Percentiles rank a stretch among this genome's conserved stretches.
phyloP scores from a whole-genome alignment of 2,797 vertebrate genomes.

The Sebastes melanostomus region DNA sequence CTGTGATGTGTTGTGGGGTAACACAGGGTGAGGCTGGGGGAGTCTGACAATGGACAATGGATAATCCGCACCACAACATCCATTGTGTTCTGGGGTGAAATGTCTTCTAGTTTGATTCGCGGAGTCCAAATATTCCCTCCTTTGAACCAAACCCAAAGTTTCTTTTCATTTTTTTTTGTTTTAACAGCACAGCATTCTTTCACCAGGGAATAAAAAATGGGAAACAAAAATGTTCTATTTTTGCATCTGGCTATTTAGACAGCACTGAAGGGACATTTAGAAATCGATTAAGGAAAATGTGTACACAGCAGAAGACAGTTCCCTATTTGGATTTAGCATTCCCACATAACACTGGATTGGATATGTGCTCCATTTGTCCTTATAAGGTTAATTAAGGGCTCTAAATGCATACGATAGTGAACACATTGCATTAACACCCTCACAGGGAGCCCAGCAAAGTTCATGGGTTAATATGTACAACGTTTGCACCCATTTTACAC shows the following conservation, averaged over 20 bases:
- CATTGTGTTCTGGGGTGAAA: slow-evolving; percentile 68
- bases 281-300: slow-evolving; percentile 2
- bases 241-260: slow-evolving; percentile 2
- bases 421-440: not conserved
- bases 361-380: slow-evolving; percentile 22
- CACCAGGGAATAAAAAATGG: slow-evolving; percentile 49
- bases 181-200: slow-evolving; percentile 46
- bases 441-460: slow-evolving; percentile 6
- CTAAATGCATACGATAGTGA: not conserved
- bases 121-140: slow-evolving; percentile 61
- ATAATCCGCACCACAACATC: slow-evolving; percentile 64
- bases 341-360: slow-evolving; percentile 12
- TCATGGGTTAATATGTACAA: slow-evolving; percentile 29
- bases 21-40: slow-evolving; percentile 61
- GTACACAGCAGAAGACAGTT: not conserved
- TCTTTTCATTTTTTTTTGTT: not conserved
- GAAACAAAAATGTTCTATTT: slow-evolving; percentile 52
- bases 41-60: slow-evolving; percentile 77
- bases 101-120: slow-evolving; percentile 55
- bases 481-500: slow-evolving; percentile 11
- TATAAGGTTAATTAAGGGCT: slow-evolving; percentile 49
- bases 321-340: slow-evolving; percentile 27
- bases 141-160: slow-evolving; percentile 50
- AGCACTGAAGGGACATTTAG: slow-evolving; percentile 12
- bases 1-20: slow-evolving; percentile 56